Evolutionary conservation across 2,797 vertebrate genomes (phyloP).

Genomic region (Micromesistius poutassou): DNA sequence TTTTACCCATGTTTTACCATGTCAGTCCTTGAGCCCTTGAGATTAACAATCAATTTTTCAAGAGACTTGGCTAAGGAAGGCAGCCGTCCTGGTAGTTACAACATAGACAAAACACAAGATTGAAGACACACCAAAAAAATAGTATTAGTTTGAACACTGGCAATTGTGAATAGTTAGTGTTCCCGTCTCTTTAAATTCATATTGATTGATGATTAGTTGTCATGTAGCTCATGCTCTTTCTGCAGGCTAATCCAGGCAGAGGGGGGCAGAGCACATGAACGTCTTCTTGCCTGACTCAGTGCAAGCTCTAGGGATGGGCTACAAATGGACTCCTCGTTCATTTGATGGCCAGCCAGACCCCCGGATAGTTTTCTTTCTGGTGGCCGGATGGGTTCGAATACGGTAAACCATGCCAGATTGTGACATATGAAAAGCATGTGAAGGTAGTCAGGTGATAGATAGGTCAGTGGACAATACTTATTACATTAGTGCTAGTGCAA

Average conservation of each 20-base stretch:
- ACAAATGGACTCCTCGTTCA: not conserved
- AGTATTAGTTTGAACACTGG: not conserved
- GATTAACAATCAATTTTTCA: not conserved
- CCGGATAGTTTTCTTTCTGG: no score
- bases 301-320: not conserved
- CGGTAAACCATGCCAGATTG: not conserved
- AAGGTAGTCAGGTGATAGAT: not conserved
- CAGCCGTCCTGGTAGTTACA: not conserved
- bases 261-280: not conserved
- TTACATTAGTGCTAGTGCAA: not conserved
- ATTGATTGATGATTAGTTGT: no score
- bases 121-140: not conserved
- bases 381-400: not conserved
- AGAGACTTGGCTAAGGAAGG: not conserved
- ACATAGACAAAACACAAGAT: not conserved
- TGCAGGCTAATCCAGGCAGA: no score
- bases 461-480: not conserved
- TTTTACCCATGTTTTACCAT: slow-evolving; percentile 16
- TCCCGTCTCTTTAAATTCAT: not conserved
- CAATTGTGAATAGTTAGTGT: not conserved
- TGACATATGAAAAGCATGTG: not conserved
- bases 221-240: no score
- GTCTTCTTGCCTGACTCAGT: no score
- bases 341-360: not conserved
- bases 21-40: not conserved